Conservation (phyloP, 2,113 vertebrate genomes). For the Perca fluviatilis region DNA sequence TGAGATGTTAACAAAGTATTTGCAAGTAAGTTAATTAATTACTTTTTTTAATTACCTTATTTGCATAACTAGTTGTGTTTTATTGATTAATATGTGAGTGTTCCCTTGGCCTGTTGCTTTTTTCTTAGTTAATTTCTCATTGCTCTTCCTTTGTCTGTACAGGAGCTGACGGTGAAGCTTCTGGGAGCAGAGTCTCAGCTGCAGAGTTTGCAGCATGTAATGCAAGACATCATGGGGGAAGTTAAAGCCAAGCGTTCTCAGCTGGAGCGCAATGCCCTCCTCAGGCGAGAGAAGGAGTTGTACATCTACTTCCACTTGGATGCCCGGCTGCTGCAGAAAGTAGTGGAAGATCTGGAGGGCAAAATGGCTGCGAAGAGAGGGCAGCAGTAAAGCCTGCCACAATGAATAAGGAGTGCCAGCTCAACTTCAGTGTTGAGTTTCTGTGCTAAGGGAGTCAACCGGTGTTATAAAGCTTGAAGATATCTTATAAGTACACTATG, state of each 20-base stretch:
- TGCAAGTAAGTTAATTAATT: neutral
- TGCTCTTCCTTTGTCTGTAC: slow-evolving; percentile 34
- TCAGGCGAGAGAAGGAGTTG: slow-evolving; percentile 89
- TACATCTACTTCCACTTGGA: slow-evolving; percentile 92
- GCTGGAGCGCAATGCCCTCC: slow-evolving; percentile 84
- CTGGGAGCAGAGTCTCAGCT: slow-evolving; percentile 84
- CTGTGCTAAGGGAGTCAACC: neutral
- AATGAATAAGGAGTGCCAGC: neutral
- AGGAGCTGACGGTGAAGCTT: slow-evolving; percentile 89
- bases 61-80: neutral
- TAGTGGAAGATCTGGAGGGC: slow-evolving; percentile 89
- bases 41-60: neutral
- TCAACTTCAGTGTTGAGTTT: neutral
- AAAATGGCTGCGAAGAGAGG: slow-evolving; percentile 69
- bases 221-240: slow-evolving; percentile 87
- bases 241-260: slow-evolving; percentile 87
- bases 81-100: neutral
- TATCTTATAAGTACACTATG: neutral
- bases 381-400: slow-evolving; percentile 9
- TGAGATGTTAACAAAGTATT: neutral
- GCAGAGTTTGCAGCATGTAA: slow-evolving; percentile 84
- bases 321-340: slow-evolving; percentile 83
- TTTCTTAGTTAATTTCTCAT: neutral
- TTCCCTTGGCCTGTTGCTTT: neutral
- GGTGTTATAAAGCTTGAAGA: slow-evolving; percentile 1